phyloP scores from a whole-genome alignment of 1,140 invertebrate species.

The Potamilus streckersoni region DNA sequence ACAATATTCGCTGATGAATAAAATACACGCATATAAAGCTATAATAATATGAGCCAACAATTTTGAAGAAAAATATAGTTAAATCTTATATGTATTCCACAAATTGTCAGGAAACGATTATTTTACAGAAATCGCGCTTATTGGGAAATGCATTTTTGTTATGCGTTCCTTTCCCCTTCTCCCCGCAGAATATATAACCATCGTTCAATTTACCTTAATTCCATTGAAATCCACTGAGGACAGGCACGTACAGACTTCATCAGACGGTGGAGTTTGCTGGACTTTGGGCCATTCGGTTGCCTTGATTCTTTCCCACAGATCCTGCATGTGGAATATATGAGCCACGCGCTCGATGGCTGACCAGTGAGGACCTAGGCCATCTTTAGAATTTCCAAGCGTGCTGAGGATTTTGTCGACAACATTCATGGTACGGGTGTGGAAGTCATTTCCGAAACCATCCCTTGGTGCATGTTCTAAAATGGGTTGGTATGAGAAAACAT shows the following conservation, averaged over 20 bases:
- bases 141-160: too few relatives aligned
- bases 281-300: conserved; percentile 18
- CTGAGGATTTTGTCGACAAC: conserved; percentile 51
- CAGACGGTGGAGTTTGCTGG: conserved; percentile 20
- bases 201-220: conserved; percentile 18
- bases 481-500: conserved; percentile 30
- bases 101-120: too few relatives aligned
- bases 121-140: too few relatives aligned
- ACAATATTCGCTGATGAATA: too few relatives aligned
- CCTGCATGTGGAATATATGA: conserved; percentile 57
- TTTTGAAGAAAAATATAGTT: too few relatives aligned
- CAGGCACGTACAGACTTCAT: conserved; percentile 31
- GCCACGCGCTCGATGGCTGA: conserved; percentile 54
- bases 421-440: conserved; percentile 48
- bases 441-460: conserved; percentile 33
- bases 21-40: too few relatives aligned
- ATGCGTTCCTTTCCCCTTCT: too few relatives aligned
- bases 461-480: conserved; percentile 48
- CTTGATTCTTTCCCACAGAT: conserved; percentile 48
- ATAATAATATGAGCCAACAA: too few relatives aligned
- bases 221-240: conserved; percentile 33
- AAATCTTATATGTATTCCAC: too few relatives aligned
- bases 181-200: not conserved
- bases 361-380: conserved; percentile 54
- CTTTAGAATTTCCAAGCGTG: conserved; percentile 43